A percentile compares a stretch with the other conserved stretches of the same genome.
Conservation (phyloP, 1,140 invertebrate genomes). For the Choristoneura fumiferana region DNA sequence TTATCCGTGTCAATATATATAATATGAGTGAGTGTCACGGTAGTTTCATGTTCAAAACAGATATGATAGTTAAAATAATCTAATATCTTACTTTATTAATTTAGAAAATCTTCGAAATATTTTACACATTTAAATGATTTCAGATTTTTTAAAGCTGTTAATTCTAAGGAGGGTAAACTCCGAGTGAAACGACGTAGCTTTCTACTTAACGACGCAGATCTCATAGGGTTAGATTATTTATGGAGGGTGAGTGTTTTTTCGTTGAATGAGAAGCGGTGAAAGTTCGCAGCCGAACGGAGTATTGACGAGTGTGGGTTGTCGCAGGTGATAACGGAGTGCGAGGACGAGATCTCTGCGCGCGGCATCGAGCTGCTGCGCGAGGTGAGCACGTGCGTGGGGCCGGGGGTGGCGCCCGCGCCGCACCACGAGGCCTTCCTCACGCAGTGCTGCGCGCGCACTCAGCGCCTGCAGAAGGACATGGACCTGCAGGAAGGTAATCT, state of each 20-base stretch:
- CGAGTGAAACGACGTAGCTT: constrained; percentile 90
- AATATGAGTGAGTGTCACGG: too few species aligned
- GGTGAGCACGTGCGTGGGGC: constrained; percentile 96
- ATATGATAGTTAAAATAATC: not conserved
- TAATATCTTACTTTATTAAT: constrained; percentile 6
- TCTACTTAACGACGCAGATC: constrained; percentile 91
- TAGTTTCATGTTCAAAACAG: not conserved
- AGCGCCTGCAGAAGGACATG: constrained; percentile 81
- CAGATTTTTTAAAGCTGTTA: constrained; percentile 98
- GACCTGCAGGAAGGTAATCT: constrained; percentile 39
- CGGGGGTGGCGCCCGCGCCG: constrained; percentile 89
- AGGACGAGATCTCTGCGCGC: constrained; percentile 94
- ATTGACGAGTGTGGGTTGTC: not conserved
- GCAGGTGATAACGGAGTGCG: constrained; percentile 91
- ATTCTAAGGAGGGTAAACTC: constrained; percentile 96
- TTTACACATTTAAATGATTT: constrained; percentile 42
- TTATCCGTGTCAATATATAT: too few species aligned
- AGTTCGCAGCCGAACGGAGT: too few species aligned
- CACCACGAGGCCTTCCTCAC: constrained; percentile 95
- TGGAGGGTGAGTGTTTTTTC: constrained; percentile 87
- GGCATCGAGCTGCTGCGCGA: constrained; percentile 95
- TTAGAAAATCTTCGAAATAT: too few species aligned
- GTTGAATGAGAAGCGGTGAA: too few species aligned
- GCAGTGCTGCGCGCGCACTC: constrained; percentile 92
- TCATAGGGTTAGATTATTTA: constrained; percentile 97